Conservation (phyloP, 1,140 invertebrate genomes). For the Drosophila trapezifrons region DNA sequence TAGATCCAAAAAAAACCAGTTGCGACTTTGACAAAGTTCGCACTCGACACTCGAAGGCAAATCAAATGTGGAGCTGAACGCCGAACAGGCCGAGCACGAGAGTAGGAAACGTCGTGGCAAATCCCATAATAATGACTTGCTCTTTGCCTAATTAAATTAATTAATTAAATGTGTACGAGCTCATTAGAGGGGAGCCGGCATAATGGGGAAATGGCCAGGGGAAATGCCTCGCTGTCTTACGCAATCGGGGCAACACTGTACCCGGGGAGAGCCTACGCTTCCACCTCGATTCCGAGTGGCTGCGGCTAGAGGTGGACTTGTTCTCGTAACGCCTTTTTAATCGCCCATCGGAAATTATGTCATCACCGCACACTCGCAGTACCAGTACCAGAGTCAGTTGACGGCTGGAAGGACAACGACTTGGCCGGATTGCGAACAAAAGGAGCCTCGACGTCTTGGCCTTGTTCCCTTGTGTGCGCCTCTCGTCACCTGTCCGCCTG, state of each 20-base stretch:
- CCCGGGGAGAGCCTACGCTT: conserved; percentile 27
- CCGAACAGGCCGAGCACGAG: conserved; percentile 26
- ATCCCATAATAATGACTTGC: conserved; percentile 65
- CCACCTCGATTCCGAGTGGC: neutral
- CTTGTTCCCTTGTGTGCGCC: conserved; percentile 15
- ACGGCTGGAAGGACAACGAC: conserved; percentile 24
- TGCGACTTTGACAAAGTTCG: conserved; percentile 47
- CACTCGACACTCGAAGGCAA: conserved; percentile 31
- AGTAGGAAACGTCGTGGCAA: conserved; percentile 60
- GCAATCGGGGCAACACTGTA: conserved; percentile 20
- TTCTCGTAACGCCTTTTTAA: conserved; percentile 65
- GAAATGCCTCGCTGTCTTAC: conserved; percentile 33
- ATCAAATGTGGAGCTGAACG: conserved; percentile 51
- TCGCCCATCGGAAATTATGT: conserved; percentile 56
- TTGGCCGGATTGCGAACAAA: conserved; percentile 31
- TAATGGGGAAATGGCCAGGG: conserved; percentile 19
- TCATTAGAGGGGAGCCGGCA: conserved; percentile 58
- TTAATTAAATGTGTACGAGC: conserved; percentile 77
- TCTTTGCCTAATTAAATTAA: conserved; percentile 70
- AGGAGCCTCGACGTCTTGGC: conserved; percentile 7
- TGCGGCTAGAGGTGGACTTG: conserved; percentile 30
- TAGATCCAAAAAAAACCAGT: conserved; percentile 28
- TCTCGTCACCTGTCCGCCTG: conserved; percentile 63
- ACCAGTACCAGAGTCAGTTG: conserved; percentile 1
- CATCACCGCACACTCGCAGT: conserved; percentile 27